Evolutionary conservation across 2,113 vertebrate genomes (phyloP).

Genomic region (Amazona guildingii): DNA sequence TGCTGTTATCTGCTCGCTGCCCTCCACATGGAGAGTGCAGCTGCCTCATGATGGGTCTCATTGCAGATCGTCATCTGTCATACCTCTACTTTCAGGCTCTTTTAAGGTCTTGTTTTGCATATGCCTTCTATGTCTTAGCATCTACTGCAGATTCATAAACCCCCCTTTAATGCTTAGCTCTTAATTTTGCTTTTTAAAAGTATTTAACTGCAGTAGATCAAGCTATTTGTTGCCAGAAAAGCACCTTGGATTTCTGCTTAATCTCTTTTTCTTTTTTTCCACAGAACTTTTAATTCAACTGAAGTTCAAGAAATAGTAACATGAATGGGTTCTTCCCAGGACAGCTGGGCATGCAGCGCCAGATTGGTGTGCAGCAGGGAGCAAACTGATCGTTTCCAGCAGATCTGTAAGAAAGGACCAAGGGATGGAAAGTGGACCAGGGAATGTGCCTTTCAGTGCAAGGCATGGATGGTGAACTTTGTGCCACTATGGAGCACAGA

Average conservation of each 20-base stretch:
- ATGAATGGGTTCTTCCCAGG: background rate
- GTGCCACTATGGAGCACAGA: background rate
- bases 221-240: background rate
- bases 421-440: background rate
- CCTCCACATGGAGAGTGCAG: background rate
- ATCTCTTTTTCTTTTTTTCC: background rate
- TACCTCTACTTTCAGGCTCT: background rate
- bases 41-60: accelerated
- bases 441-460: background rate
- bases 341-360: background rate
- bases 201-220: background rate
- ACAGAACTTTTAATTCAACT: background rate
- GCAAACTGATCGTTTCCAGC: background rate
- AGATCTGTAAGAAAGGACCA: background rate
- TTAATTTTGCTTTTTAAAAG: background rate
- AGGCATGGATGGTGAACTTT: background rate
- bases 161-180: background rate
- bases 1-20: accelerated
- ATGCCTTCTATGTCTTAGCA: background rate
- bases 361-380: background rate
- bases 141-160: background rate
- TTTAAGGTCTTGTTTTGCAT: background rate
- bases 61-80: background rate
- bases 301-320: background rate
- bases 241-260: background rate